Evolutionary conservation across 2,113 vertebrate genomes (phyloP), one percentile per base, ranked within the genome.

Genomic region (Pteropus alecto): DNA sequence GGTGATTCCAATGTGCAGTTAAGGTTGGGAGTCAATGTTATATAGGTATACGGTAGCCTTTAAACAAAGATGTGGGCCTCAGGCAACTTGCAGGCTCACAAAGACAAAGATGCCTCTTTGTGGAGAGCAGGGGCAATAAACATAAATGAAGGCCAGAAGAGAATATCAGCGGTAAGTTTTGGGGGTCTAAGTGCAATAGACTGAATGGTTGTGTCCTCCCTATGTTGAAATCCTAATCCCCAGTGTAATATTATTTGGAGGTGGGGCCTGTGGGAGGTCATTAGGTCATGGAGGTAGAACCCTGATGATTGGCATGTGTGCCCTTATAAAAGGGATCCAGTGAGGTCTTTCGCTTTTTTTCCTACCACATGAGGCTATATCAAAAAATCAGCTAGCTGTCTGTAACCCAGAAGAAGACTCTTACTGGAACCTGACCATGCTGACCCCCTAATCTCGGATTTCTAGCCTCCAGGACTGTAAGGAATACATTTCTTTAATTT

Each of bases 21-120:
- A 71, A 70, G 18, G 16, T 3, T 84, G 43, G 46, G 14, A 63
- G 7, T 8, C 24, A 58, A 6, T 14, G 48, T 6, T 24, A 2
- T 4, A 38, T 14, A 38, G 2, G 8, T 12, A 5, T 35, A 18
- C 2, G 1, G 10, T 56, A n/a, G 33, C 5, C 1, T 48, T 73
- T n/a, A 48, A 87, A 9, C 28, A 73, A 90, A 92, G 78, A 38
- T 43, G 38, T 60, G n/a, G 22, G 46, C 19, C 38, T 63, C 33
- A 68, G 61, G 24, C 14, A 41, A 88, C 6, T 73, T 93, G 3
- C 0, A 90, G 38, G 10, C 65, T 89, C 67, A 61, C 22, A 85
- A 91, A 68, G 7, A 1, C 22, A 67, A n/a, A 67, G 26, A 18
- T 76, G 38, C 3, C 24, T 85, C 26, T 88, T 1, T 33, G 10